phyloP scores from a whole-genome alignment of 2,797 vertebrate genomes.

The Anomalospiza imberbis region DNA sequence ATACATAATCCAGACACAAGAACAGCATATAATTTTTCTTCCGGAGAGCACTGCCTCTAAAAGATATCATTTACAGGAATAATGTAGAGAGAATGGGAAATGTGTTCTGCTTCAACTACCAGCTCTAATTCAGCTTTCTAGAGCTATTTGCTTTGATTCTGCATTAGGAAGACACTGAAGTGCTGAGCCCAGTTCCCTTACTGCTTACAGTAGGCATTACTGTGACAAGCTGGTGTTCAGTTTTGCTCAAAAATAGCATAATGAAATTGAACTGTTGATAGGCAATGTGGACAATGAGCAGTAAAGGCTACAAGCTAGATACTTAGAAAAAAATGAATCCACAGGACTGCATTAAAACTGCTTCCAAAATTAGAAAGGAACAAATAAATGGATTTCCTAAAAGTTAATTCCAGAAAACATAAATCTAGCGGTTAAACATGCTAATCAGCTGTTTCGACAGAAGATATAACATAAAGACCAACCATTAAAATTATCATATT shows the following conservation, averaged over 20 bases:
- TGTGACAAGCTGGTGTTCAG: neutral
- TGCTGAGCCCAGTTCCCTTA: neutral
- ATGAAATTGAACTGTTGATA: neutral
- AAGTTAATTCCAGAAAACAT: neutral
- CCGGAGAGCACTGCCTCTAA: neutral
- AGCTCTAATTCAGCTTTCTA: conserved; percentile 27
- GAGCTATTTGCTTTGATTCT: conserved; percentile 5
- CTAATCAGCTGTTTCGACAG: neutral
- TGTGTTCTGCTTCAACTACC: conserved; percentile 34
- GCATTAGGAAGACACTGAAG: neutral
- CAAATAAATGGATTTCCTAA: neutral
- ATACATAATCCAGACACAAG: neutral
- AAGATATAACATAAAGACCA: neutral
- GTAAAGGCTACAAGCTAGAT: neutral
- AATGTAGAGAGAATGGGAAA: conserved; percentile 36
- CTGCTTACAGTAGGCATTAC: neutral
- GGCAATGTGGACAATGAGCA: neutral
- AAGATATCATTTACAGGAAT: conserved; percentile 28
- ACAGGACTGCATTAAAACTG: neutral
- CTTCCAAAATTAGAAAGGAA: neutral
- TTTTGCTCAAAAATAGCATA: neutral
- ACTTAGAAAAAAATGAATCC: neutral
- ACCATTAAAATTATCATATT: neutral
- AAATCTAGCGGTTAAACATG: neutral
- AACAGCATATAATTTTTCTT: conserved; percentile 20